These are phyloP conservation scores for Eilema sororculum DNA, from an alignment of 2,888 invertebrate genomes.

Conservation along the genomic window DNA sequence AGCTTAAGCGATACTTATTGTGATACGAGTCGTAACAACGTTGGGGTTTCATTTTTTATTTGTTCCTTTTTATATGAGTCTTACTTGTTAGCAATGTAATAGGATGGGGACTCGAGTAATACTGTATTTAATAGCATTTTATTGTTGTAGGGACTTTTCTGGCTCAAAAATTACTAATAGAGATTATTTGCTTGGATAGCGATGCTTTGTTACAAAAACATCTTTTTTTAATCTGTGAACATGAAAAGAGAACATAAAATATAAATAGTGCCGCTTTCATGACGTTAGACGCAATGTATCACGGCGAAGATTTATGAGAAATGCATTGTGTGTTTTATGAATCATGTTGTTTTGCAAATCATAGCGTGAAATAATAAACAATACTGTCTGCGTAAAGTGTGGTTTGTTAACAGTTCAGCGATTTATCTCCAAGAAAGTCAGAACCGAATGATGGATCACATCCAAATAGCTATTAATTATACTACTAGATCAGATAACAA, in stretches of 20 bases:
- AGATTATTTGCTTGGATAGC: slow-evolving; percentile 46
- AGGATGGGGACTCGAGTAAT: slow-evolving; percentile 37
- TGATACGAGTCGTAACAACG: slow-evolving; percentile 57
- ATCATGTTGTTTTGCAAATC: slow-evolving; percentile 26
- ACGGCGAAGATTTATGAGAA: slow-evolving; percentile 22
- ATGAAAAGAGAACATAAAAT: slow-evolving; percentile 38
- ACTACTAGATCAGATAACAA: slow-evolving; percentile 24
- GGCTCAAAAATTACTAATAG: slow-evolving; percentile 24
- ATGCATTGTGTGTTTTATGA: slow-evolving; percentile 23
- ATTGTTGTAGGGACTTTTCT: slow-evolving; percentile 31
- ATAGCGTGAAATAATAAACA: slow-evolving; percentile 23
- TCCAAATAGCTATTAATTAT: slow-evolving; percentile 35
- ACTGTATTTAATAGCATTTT: slow-evolving; percentile 39
- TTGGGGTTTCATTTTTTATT: slow-evolving; percentile 51
- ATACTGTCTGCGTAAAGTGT: slow-evolving; percentile 19
- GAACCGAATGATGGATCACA: slow-evolving; percentile 42
- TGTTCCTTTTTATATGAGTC: slow-evolving; percentile 54
- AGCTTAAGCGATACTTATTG: slow-evolving; percentile 57
- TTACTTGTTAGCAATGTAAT: slow-evolving; percentile 47
- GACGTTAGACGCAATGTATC: slow-evolving; percentile 27
- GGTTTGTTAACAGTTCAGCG: slow-evolving; percentile 21
- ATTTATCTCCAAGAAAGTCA: slow-evolving; percentile 40
- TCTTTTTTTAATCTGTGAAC: slow-evolving; percentile 40
- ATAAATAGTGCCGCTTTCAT: slow-evolving; percentile 29
- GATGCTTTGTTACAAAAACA: slow-evolving; percentile 34